Evolutionary conservation across 2,113 vertebrate genomes (phyloP).

Genomic region (Tragelaphus scriptus): DNA sequence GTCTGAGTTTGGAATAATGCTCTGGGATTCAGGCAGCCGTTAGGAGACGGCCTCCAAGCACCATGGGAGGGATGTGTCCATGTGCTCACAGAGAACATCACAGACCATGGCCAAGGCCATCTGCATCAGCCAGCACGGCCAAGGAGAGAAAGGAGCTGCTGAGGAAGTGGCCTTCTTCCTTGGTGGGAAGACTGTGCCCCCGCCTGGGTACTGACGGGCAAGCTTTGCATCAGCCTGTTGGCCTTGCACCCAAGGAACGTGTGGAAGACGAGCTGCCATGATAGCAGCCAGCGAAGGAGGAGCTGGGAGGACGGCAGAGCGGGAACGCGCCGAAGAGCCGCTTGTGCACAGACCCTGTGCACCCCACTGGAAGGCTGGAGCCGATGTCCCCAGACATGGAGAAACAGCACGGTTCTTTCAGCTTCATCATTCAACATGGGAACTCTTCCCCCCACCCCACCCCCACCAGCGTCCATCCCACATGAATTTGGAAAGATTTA

Average conservation of each 20-base stretch:
- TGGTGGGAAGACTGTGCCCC: not conserved
- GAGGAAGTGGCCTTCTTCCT: not conserved
- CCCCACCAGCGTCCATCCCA: not conserved
- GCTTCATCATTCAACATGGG: not conserved
- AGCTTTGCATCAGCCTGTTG: not conserved
- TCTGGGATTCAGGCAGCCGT: not conserved
- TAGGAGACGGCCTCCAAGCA: not conserved
- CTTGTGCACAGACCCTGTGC: fast-evolving
- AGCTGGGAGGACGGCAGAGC: not conserved
- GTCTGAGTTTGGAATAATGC: not conserved
- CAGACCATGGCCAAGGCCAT: not conserved
- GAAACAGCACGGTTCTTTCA: not conserved
- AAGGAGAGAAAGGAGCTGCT: not conserved
- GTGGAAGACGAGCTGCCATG: not conserved
- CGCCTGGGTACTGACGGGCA: fast-evolving
- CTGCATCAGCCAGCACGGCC: fast-evolving
- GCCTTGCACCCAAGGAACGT: not conserved
- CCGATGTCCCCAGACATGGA: too few relatives aligned
- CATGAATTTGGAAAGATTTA: not conserved
- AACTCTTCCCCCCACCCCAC: not conserved
- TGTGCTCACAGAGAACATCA: fast-evolving
- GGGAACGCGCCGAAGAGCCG: fast-evolving
- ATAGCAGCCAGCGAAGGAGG: not conserved
- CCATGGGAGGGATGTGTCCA: not conserved
- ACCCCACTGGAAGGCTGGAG: fast-evolving